phyloP scores from a whole-genome alignment of 2,113 vertebrate species.

The Noctilio leporinus region DNA sequence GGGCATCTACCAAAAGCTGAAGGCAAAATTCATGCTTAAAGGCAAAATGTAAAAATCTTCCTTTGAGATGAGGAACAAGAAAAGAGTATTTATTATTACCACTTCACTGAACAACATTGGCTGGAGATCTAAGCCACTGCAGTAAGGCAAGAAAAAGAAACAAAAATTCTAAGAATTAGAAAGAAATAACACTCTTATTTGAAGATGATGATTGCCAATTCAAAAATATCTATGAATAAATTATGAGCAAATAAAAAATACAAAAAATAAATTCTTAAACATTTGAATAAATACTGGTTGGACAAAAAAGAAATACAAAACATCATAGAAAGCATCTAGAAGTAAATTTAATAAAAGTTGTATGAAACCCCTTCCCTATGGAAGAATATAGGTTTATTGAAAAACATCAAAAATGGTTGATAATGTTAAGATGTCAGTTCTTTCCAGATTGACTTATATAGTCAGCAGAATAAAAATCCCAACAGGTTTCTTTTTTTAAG shows the following conservation, averaged over 20 bases:
- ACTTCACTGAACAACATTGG: neutral
- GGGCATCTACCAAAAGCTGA: neutral
- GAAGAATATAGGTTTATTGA: neutral
- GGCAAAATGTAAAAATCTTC: neutral
- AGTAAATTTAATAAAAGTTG: neutral
- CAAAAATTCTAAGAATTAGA: neutral
- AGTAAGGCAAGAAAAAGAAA: neutral
- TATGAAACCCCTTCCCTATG: neutral
- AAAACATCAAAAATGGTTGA: neutral
- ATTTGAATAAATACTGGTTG: too few relatives aligned
- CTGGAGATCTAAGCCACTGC: neutral
- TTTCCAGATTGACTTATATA: neutral
- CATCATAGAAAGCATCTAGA: neutral
- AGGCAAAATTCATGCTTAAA: neutral
- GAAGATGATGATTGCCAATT: neutral
- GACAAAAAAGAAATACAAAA: neutral
- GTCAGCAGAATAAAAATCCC: neutral
- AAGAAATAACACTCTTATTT: slow-evolving; percentile 6
- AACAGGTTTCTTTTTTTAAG: neutral
- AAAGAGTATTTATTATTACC: neutral
- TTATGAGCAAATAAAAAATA: neutral
- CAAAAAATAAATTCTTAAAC: neutral
- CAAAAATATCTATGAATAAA: neutral
- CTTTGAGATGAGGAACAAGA: neutral
- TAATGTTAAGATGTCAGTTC: neutral